These are phyloP conservation scores for Eugnorisma glareosa DNA, from an alignment of 2,888 invertebrate species.

Conservation along the genomic window DNA sequence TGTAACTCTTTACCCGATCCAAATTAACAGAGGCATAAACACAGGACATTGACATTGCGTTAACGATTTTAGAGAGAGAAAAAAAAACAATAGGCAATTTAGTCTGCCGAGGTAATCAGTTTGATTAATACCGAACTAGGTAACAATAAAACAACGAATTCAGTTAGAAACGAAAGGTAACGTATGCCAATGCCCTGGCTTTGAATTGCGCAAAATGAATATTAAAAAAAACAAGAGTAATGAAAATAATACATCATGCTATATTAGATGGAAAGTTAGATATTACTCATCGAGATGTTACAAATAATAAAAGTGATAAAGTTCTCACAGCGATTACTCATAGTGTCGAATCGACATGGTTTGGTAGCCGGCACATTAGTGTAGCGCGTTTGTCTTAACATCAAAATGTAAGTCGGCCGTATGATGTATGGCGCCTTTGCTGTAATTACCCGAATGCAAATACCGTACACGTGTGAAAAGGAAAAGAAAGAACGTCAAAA, in stretches of 20 bases:
- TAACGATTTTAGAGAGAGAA: constrained; percentile 86
- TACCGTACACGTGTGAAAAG: constrained; percentile 89
- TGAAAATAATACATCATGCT: constrained; percentile 90
- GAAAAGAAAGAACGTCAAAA: constrained; percentile 88
- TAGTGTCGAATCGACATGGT: constrained; percentile 85
- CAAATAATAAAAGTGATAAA: constrained; percentile 87
- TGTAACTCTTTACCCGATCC: constrained; percentile 78
- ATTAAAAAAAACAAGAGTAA: constrained; percentile 86
- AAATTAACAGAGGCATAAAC: constrained; percentile 88
- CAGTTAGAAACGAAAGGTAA: constrained; percentile 89
- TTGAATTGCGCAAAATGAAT: constrained; percentile 90
- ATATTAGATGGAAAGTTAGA: constrained; percentile 89
- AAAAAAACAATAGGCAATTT: constrained; percentile 90
- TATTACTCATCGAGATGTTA: constrained; percentile 85
- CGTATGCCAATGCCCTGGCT: constrained; percentile 98
- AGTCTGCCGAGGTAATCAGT: constrained; percentile 88
- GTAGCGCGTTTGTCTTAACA: constrained; percentile 84
- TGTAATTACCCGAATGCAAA: constrained; percentile 89
- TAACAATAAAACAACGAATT: constrained; percentile 89
- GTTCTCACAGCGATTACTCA: constrained; percentile 87
- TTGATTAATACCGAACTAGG: constrained; percentile 89
- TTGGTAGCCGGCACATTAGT: constrained; percentile 82
- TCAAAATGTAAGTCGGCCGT: constrained; percentile 86
- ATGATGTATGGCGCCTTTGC: constrained; percentile 87
- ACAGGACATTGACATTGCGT: constrained; percentile 93